Conservation (phyloP, 1,140 invertebrate species). For the Drosophila nigrodunni region DNA sequence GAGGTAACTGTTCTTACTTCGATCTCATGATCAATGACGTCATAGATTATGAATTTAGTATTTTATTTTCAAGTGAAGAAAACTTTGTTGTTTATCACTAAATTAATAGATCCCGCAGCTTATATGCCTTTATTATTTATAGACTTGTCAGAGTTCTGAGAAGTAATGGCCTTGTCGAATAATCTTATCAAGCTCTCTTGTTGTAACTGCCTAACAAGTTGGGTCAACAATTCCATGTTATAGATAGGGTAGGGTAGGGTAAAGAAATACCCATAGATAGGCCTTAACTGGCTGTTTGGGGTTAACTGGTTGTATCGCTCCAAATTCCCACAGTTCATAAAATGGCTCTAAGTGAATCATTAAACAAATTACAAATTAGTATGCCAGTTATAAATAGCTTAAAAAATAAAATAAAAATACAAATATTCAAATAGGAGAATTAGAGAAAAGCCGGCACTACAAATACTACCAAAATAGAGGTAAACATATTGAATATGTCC, state of each 20-base stretch:
- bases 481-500: slow-evolving; percentile 48
- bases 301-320: slow-evolving; percentile 6
- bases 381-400: slow-evolving; percentile 51
- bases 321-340: slow-evolving; percentile 44
- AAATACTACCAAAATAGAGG: slow-evolving; percentile 21
- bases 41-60: background rate
- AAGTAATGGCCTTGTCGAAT: slow-evolving; percentile 32
- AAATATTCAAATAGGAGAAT: slow-evolving; percentile 9
- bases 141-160: slow-evolving; percentile 14
- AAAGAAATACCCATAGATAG: slow-evolving; percentile 18
- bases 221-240: slow-evolving; percentile 48
- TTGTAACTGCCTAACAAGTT: slow-evolving; percentile 36
- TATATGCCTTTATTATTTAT: slow-evolving; percentile 3
- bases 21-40: slow-evolving; percentile 23
- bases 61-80: no score
- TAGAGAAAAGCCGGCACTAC: slow-evolving; percentile 8
- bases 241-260: slow-evolving; percentile 8
- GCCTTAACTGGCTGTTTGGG: background rate
- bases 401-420: slow-evolving; percentile 29
- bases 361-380: slow-evolving; percentile 60
- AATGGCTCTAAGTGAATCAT: slow-evolving; percentile 55
- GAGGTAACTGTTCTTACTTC: background rate
- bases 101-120: slow-evolving; percentile 31
- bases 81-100: background rate
- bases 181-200: slow-evolving; percentile 37